Conservation (phyloP, 2,113 vertebrate genomes). For the Atlantisia rogersi region DNA sequence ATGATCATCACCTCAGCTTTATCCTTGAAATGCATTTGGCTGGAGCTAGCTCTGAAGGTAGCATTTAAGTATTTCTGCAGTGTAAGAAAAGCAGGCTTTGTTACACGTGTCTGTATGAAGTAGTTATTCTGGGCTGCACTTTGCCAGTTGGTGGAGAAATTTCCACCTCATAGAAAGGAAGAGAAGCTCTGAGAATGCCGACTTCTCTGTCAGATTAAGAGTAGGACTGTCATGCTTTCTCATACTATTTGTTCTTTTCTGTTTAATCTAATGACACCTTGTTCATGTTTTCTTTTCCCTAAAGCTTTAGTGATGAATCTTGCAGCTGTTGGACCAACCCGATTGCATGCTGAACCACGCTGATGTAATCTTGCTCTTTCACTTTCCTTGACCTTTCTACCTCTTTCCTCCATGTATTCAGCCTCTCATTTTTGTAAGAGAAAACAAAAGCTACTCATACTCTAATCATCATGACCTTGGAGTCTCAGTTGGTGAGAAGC, state of each 20-base stretch:
- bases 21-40: background rate
- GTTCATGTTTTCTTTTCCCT: slow-evolving; percentile 13
- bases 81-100: background rate
- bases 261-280: background rate
- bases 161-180: background rate
- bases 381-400: slow-evolving; percentile 36
- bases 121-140: background rate
- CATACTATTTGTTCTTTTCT: background rate
- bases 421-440: slow-evolving; percentile 35
- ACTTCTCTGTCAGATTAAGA: background rate
- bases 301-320: slow-evolving; percentile 17
- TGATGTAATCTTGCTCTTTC: slow-evolving; percentile 16
- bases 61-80: background rate
- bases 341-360: slow-evolving; percentile 5
- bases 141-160: background rate
- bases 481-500: slow-evolving; percentile 55
- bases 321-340: background rate
- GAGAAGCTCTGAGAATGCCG: background rate
- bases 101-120: background rate
- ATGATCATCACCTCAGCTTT: background rate
- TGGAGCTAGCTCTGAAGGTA: background rate
- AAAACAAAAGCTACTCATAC: slow-evolving; percentile 27
- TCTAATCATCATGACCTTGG: slow-evolving; percentile 63
- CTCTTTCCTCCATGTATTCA: slow-evolving; percentile 32
- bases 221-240: background rate